A percentile compares a stretch with the other conserved stretches of the same genome.
Evolutionary conservation across 2,113 vertebrate species (phyloP).

Genomic region (Sylvia atricapilla): DNA sequence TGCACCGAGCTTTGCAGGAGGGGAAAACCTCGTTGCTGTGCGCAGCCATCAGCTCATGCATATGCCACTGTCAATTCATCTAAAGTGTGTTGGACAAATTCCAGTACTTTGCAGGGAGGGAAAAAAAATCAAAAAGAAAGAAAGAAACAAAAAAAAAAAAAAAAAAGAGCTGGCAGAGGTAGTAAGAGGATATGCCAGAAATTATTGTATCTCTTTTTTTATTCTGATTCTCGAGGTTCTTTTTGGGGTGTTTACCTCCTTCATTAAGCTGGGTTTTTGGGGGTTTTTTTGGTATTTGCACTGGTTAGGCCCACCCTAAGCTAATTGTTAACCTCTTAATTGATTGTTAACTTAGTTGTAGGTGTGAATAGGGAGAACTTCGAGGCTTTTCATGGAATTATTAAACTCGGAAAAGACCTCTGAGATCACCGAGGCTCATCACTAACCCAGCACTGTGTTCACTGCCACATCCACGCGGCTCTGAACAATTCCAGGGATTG

Average conservation of each 20-base stretch:
- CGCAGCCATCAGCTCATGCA: neutral
- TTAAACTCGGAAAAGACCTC: neutral
- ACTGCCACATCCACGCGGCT: neutral
- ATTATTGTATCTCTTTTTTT: neutral
- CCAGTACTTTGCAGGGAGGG: neutral
- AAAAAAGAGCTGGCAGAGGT: neutral
- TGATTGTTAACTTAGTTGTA: neutral
- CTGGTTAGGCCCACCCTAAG: neutral
- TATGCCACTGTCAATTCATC: neutral
- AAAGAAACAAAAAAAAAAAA: neutral
- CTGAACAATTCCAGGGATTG: neutral
- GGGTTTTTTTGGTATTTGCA: neutral
- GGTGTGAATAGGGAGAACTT: neutral
- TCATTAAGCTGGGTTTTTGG: neutral
- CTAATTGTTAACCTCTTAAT: neutral
- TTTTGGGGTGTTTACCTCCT: neutral
- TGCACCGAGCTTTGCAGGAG: neutral
- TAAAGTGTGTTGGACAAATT: neutral
- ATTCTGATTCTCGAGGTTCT: accelerated
- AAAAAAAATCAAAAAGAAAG: no score
- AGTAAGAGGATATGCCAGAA: neutral
- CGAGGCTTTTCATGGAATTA: neutral
- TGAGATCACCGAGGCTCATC: neutral
- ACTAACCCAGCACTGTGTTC: neutral
- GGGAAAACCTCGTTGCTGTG: neutral